Evolutionary conservation across 1,140 invertebrate species (phyloP).

Genomic region (Laodelphax striatellus): DNA sequence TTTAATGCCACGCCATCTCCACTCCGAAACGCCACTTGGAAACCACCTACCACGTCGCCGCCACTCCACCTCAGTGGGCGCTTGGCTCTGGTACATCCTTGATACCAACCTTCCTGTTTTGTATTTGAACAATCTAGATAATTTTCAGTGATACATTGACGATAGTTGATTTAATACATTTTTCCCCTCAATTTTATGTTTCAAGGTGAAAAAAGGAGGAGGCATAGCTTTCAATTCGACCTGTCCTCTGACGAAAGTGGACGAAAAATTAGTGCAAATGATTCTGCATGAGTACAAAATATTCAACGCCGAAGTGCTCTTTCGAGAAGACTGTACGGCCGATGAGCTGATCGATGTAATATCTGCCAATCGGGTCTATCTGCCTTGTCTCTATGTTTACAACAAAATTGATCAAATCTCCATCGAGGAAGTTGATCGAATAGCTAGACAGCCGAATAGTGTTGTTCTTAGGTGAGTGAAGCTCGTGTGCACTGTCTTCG

Average conservation of each 20-base stretch:
- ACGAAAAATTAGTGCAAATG: conserved; percentile 97
- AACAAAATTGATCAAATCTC: conserved; percentile 99
- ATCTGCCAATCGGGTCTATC: conserved; percentile 90
- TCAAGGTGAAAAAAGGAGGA: conserved; percentile 85
- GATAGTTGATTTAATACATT: too few species aligned
- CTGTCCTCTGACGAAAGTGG: conserved; percentile 82
- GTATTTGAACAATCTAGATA: too few species aligned
- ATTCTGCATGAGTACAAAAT: conserved; percentile 99
- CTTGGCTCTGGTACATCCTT: too few species aligned
- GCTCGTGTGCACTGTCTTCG: too few species aligned
- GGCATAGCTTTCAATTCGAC: conserved; percentile 99
- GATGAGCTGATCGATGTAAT: conserved; percentile 99
- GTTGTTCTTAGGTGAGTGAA: conserved; percentile 80
- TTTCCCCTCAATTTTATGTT: conserved; percentile 11
- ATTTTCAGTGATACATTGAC: too few species aligned
- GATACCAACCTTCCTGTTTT: too few species aligned
- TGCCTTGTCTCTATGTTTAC: conserved; percentile 96
- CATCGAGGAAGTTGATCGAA: conserved; percentile 94
- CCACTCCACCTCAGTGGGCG: too few species aligned
- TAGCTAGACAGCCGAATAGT: conserved; percentile 80
- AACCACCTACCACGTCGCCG: too few species aligned
- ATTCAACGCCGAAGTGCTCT: conserved; percentile 95
- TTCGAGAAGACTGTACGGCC: conserved; percentile 88
- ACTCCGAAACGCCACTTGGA: too few species aligned
- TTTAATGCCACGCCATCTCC: too few species aligned